A percentile compares a stretch with the other conserved stretches of the same genome.
These are phyloP conservation scores for Hydropotes inermis DNA, from an alignment of 2,113 vertebrate species.

Conservation along the genomic window DNA sequence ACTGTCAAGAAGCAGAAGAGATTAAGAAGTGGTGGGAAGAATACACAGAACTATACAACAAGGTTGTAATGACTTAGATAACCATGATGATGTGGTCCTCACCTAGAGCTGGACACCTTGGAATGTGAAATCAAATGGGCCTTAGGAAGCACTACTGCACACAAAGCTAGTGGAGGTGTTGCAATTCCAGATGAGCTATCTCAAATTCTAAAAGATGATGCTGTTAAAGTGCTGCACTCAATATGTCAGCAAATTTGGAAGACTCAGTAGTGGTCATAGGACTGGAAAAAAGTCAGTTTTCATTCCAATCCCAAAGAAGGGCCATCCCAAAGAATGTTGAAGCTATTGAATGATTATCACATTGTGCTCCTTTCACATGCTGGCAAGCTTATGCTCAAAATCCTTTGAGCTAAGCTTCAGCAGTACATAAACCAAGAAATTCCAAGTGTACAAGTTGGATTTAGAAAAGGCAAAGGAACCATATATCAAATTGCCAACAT, in stretches of 20 bases:
- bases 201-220: background rate
- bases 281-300: background rate
- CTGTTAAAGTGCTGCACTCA: background rate
- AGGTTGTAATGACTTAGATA: no score
- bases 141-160: background rate
- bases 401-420: background rate
- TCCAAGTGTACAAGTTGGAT: background rate
- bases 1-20: background rate
- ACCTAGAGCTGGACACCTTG: no score
- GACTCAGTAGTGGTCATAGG: background rate
- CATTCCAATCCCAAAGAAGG: background rate
- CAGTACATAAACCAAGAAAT: background rate
- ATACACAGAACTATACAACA: background rate
- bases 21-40: background rate
- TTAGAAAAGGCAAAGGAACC: background rate
- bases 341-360: background rate
- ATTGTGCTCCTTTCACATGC: background rate
- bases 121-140: no score
- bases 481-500: background rate
- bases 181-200: background rate
- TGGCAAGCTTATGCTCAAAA: background rate
- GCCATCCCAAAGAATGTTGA: background rate
- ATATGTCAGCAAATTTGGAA: background rate
- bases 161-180: background rate
- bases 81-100: no score